These are phyloP conservation scores for Campylomormyrus tamandua DNA, from an alignment of 2,113 vertebrate genomes.

Conservation along the genomic window DNA sequence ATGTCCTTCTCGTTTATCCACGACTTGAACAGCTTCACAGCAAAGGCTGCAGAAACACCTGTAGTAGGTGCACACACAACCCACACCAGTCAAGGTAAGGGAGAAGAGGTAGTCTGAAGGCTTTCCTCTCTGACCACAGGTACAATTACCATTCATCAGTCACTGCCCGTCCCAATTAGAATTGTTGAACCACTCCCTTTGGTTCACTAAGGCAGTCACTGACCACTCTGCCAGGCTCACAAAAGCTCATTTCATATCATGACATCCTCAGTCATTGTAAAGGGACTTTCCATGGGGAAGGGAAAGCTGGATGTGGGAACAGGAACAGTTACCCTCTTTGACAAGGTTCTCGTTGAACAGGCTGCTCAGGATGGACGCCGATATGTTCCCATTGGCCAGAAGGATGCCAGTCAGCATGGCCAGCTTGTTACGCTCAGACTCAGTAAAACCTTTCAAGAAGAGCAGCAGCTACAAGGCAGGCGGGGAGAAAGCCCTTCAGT, in stretches of 20 bases:
- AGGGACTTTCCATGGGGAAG: not conserved
- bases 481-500: not conserved
- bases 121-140: not conserved
- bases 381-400: constrained; percentile 90
- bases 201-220: not conserved
- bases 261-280: not conserved
- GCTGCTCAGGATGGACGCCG: constrained; percentile 92
- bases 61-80: not conserved
- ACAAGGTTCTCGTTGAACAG: constrained; percentile 97
- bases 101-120: not conserved
- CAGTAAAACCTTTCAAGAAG: constrained; percentile 95
- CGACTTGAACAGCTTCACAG: constrained; percentile 96
- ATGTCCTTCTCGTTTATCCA: constrained; percentile 99
- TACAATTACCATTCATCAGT: not conserved
- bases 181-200: not conserved
- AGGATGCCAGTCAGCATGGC: constrained; percentile 97
- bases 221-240: not conserved
- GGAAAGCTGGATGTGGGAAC: not conserved
- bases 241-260: not conserved
- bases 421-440: constrained; percentile 97
- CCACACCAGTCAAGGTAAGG: not conserved
- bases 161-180: not conserved
- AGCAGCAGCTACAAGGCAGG: constrained; percentile 76
- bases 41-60: constrained; percentile 97
- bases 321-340: constrained; percentile 76